These are phyloP conservation scores for Nematolebias whitei DNA, from an alignment of 2,113 vertebrate species.

Conservation along the genomic window DNA sequence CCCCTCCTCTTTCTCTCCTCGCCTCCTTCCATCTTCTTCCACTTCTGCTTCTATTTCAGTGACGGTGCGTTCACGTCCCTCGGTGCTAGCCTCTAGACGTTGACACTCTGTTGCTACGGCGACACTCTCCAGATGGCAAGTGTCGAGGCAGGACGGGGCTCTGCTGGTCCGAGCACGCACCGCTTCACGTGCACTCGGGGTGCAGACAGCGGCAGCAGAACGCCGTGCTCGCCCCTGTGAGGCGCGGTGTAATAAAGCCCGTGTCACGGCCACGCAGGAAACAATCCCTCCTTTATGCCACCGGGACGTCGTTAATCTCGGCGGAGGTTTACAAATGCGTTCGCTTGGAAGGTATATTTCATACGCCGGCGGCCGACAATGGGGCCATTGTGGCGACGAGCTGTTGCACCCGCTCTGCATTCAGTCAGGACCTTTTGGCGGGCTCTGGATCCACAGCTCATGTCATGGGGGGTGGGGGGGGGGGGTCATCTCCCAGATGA, in stretches of 20 bases:
- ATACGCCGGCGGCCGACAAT: conserved; percentile 70
- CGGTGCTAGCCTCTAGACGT: conserved; percentile 57
- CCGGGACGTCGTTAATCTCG: conserved; percentile 76
- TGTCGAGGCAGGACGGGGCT: conserved; percentile 55
- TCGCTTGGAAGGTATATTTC: conserved; percentile 78
- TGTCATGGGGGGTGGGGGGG: conserved; percentile 36
- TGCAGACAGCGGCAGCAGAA: conserved; percentile 21
- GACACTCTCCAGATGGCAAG: conserved; percentile 71
- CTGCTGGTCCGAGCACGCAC: conserved; percentile 24
- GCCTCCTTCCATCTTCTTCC: conserved; percentile 20
- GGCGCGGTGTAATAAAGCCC: conserved; percentile 60
- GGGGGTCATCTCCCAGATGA: conserved; percentile 56
- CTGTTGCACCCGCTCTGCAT: conserved; percentile 38
- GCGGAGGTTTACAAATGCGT: conserved; percentile 77
- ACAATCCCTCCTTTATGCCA: conserved; percentile 75
- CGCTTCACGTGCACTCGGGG: conserved; percentile 19
- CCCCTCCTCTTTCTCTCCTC: background rate
- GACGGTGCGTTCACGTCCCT: conserved; percentile 28
- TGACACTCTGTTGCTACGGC: conserved; percentile 67
- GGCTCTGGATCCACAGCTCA: conserved; percentile 48
- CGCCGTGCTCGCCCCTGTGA: conserved; percentile 52
- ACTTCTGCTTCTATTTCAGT: conserved; percentile 32
- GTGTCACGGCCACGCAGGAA: conserved; percentile 70
- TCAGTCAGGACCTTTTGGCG: conserved; percentile 62
- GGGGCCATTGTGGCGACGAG: conserved; percentile 69